These are phyloP conservation scores for Cheirogaleus major DNA, from an alignment of 2,797 vertebrate species.

Conservation along the genomic window DNA sequence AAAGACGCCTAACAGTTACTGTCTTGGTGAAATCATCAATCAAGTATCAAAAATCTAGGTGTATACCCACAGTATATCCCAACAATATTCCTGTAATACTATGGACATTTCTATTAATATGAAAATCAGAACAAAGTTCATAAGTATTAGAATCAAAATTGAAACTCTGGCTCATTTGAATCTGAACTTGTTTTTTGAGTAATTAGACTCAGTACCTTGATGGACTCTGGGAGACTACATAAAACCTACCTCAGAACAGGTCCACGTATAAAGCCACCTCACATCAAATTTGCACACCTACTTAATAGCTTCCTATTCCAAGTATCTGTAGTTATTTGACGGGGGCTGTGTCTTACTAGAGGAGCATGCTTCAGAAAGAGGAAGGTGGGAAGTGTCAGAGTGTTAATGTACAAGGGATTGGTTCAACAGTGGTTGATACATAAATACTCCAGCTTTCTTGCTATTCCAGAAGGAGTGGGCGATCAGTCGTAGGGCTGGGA, in stretches of 20 bases:
- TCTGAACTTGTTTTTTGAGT: not conserved
- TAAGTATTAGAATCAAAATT: not conserved
- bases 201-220: not conserved
- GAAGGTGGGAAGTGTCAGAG: not conserved
- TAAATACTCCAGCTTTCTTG: not conserved
- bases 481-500: not conserved
- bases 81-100: not conserved
- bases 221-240: not conserved
- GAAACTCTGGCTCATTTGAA: not conserved
- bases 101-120: not conserved
- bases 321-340: not conserved
- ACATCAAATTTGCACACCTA: not conserved
- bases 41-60: not conserved
- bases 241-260: not conserved
- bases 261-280: accelerated
- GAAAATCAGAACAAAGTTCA: not conserved
- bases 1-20: not conserved
- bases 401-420: not conserved
- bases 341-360: not conserved
- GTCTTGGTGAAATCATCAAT: not conserved
- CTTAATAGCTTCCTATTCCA: not conserved
- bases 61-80: not conserved
- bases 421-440: accelerated
- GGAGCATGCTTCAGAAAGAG: not conserved
- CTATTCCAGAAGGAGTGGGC: not conserved